Base-by-base conservation (phyloP, 2,797 vertebrate genomes). In the Xyrichtys novacula region DNA sequence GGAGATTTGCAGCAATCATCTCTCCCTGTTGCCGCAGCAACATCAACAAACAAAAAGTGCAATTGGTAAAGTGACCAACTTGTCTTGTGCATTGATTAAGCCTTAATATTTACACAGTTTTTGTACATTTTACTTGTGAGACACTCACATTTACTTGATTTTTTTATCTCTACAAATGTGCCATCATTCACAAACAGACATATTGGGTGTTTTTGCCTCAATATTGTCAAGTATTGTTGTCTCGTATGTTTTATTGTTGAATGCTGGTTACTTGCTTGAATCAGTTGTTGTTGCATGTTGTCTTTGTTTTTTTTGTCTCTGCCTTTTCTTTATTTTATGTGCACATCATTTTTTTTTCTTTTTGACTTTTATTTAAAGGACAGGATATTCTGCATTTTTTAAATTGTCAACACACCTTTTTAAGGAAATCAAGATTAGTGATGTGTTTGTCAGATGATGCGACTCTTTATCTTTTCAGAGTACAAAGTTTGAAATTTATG, bases 221-320 rank as follows among this genome's bases (percentile, higher is more conserved):
- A 69, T 22, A 75, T 71, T 63, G 70, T 42, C 44, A 46, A 71
- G 60, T 81, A 60, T 58, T 82, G 23, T 74, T 42, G 67, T 65
- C 50, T 34, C 58, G 17, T 43, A 38, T 25, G 48, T 81, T 63
- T 36, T 3, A 50, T 76, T 40, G 55, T 72, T 65, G 43, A 64
- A 57, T 64, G 53, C 56, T 76, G 70, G 47, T 82, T 80, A 72
- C 71, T 71, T 52, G 65, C 73, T 88, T 88, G 75, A 79, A 73
- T 69, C 70, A 17, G 80, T 80, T 72, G 77, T 52, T 77, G 58
- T 50, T 22, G 20, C 59, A 22, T 80, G 43, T 54, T 59, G 71
- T 64, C 4, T 48, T 65, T 74, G 63, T 75, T 46, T 4, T n/a
- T 48, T 39, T 7, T 50, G 25, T 29, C 44, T 42, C 11, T 71